Base-by-base conservation (phyloP, 1,140 invertebrate genomes). In the Metopolophium dirhodum region DNA sequence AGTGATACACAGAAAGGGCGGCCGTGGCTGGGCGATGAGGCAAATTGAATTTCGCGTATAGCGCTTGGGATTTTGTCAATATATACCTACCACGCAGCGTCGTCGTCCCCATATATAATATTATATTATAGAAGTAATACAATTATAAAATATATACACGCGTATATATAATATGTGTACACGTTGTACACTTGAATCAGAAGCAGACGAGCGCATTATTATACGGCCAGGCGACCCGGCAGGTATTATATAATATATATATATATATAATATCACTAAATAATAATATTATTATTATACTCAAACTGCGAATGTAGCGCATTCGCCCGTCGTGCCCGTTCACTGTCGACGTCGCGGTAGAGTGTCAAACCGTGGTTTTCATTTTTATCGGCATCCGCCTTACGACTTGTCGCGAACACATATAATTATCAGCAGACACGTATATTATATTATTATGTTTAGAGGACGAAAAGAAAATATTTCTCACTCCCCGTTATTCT, bases 231-330 rank as follows among this genome's bases (percentile, higher is more conserved):
- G 18, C 77, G 77, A 37, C 35, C 82, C 82, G 35, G 35, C 22
- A 83, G n/a, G 61, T 77, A 77, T 35, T 77, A 77, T n/a, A n/a
- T 77, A 61, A n/a, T 68, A n/a, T 20, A n/a, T n/a, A n/a, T n/a
- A n/a, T n/a, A n/a, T n/a, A n/a, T 68, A 61, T 57, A 61, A n/a
- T 68, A n/a, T 20, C 61, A 77, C 30, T 18, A 83, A 83, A 83
- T 83, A 83, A 83, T 83, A 83, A 83, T 83, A 83, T 23, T 83
- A 83, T 83, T 83, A 83, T 83, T 83, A 83, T 41, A 41, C 35
- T 37, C 82, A 83, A 77, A 77, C 61, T 77, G 61, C 14, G 61
- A 77, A 14, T 35, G 30, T 68, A 77, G 7, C 54, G 8, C 54
- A 0, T 23, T 3, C 30, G 30, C 14, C 11, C 30, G 11, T 41